These are phyloP conservation scores for Nephrotoma guestfalica DNA, from an alignment of 2,888 invertebrate genomes.

Conservation along the genomic window DNA sequence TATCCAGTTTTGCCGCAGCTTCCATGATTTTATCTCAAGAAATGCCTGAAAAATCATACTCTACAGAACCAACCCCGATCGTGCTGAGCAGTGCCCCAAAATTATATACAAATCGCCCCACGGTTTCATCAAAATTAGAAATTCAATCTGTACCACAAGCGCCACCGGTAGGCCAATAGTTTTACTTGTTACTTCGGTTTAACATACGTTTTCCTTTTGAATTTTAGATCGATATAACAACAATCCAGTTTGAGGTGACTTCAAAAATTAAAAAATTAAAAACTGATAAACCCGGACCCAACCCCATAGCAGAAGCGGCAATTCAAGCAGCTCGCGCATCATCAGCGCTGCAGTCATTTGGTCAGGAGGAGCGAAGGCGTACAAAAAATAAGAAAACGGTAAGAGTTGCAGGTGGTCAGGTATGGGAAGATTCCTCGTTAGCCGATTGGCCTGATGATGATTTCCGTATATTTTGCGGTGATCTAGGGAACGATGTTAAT, in stretches of 20 bases:
- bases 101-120: constrained; percentile 43
- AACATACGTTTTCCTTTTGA: neutral
- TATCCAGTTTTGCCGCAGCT: constrained; percentile 31
- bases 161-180: constrained; percentile 11
- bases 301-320: constrained; percentile 45
- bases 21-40: constrained; percentile 19
- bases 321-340: constrained; percentile 47
- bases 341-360: constrained; percentile 40
- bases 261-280: constrained; percentile 46
- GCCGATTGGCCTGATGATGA: constrained; percentile 97
- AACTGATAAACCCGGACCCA: constrained; percentile 47
- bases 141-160: constrained; percentile 24
- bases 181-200: neutral
- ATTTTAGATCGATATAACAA: constrained; percentile 34
- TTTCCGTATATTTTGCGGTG: constrained; percentile 98
- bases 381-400: constrained; percentile 42
- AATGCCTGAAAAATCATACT: constrained; percentile 33
- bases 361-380: constrained; percentile 35
- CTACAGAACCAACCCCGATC: constrained; percentile 37
- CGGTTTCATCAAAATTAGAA: constrained; percentile 21
- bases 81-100: constrained; percentile 57
- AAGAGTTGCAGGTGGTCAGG: constrained; percentile 82
- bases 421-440: constrained; percentile 92
- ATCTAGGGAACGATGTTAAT: constrained; percentile 96
- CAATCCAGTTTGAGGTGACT: constrained; percentile 40